A percentile compares a stretch with the other conserved stretches of the same genome.
These are phyloP conservation scores for human (Homo sapiens) DNA, from an alignment of 2,113 vertebrate species.

Conservation along the genomic window GRCh38 chr6:84078501-84079000, in stretches of 20 bases:
- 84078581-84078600: too few species aligned
- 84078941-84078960: neutral
- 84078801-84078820: neutral
- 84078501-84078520: neutral
- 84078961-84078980: neutral
- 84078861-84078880: neutral
- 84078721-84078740: neutral
- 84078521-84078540: neutral
- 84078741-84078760: neutral
- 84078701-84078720: neutral
- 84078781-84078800: neutral
- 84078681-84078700: neutral
- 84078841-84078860: neutral
- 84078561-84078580: too few species aligned
- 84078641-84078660: neutral
- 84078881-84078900: neutral
- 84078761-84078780: neutral
- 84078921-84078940: neutral
- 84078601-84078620: neutral
- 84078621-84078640: neutral
- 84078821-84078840: neutral
- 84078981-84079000: neutral
- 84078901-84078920: neutral
- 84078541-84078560: neutral
- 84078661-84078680: neutral